Evolutionary conservation across 2,113 vertebrate species (phyloP), one percentile per base, ranked within the genome.

Genomic region (Cricetomys ansorgei): DNA sequence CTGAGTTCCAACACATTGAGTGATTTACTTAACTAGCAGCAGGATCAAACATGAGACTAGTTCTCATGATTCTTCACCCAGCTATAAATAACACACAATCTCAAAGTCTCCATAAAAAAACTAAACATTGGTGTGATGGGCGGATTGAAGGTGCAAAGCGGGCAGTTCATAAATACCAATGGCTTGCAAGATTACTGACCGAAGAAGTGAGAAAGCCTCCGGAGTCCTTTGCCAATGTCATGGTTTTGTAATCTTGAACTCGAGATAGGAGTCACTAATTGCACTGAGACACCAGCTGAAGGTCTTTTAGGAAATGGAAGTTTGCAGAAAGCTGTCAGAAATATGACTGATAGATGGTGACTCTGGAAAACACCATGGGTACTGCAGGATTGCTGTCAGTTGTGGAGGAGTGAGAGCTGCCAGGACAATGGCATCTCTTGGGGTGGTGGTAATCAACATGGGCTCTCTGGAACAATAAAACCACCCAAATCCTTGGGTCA

Each of bases 61-160:
- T 81, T 80, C 91, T 95, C 65, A 43, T 85, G 69, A 83, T 90
- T 92, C 88, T 92, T 92, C 40, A 81, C 75, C 53, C 27, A 80
- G 57, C 37, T 83, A 94, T 95, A 96, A 97, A 95, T 95, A 97
- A 95, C 31, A 91, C 27, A 96, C 10, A 86, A 7, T 65, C 79
- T 91, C 62, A 73, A 57, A 79, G 50, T 64, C 57, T 84, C 57
- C 64, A 70, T 64, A n/a, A 45, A 70, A 91, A 87, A 72, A 15
- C 73, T 40, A 45, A 85, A 43, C 50, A 57, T 43, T 17, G 43
- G 43, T 43, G 40, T 59, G 29, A 53, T 43, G 10, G 31, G 53
- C 76, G 21, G 59, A 90, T n/a, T 69, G 55, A 75, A 85, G 70
- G 25, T 45, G 48, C 75, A 17, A 8, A 89, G 64, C 9, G 21